These are phyloP conservation scores for Helicoverpa armigera DNA, from an alignment of 1,140 invertebrate species.

Conservation along the genomic window DNA sequence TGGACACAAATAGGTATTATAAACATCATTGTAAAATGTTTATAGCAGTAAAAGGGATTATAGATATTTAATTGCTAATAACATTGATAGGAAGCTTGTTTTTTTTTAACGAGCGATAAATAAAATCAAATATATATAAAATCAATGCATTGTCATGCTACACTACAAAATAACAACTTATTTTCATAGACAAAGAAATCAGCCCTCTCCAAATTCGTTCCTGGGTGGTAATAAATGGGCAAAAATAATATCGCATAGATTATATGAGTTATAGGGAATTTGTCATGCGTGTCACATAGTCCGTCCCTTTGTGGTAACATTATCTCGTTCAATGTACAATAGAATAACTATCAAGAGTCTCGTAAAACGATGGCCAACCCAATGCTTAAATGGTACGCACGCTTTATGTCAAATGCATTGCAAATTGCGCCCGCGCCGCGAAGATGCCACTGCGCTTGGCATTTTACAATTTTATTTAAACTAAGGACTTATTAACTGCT, in stretches of 20 bases:
- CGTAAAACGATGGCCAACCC: constrained; percentile 66
- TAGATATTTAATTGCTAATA: background rate
- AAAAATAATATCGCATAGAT: constrained; percentile 1
- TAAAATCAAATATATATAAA: no score
- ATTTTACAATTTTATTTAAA: constrained; percentile 56
- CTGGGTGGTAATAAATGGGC: no score
- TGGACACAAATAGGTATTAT: background rate
- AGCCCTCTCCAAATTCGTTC: no score
- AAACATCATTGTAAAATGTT: background rate
- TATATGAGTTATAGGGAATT: background rate
- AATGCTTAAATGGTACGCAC: constrained; percentile 65
- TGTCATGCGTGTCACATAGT: constrained; percentile 50
- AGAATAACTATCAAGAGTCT: constrained; percentile 71
- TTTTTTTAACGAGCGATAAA: background rate
- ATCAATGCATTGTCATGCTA: background rate
- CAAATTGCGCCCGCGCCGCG: constrained; percentile 49
- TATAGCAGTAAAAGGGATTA: background rate
- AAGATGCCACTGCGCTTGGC: constrained; percentile 52
- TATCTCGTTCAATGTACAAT: constrained; percentile 75
- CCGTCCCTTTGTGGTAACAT: constrained; percentile 63
- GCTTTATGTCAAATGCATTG: constrained; percentile 67
- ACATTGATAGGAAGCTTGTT: constrained; percentile 1
- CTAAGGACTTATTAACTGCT: constrained; percentile 47
- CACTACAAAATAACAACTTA: background rate
- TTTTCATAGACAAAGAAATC: no score